phyloP scores from a whole-genome alignment of 1,140 invertebrate genomes.

The Psilanteris sp. region DNA sequence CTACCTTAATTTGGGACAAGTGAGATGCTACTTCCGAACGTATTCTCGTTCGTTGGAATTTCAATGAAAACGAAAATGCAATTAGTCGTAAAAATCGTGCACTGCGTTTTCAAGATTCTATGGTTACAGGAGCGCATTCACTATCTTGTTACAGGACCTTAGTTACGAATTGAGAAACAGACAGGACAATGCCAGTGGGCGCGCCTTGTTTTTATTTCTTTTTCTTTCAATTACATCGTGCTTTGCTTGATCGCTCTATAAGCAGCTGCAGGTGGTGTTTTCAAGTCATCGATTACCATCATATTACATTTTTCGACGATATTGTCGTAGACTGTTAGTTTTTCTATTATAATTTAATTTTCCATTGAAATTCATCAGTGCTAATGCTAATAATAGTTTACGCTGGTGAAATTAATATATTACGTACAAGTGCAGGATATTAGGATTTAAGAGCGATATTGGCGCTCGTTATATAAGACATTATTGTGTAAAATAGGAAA shows the following conservation, averaged over 20 bases:
- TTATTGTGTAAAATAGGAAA: slow-evolving; percentile 59
- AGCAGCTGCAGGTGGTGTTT: slow-evolving; percentile 53
- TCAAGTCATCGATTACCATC: slow-evolving; percentile 40
- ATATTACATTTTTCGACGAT: slow-evolving; percentile 27
- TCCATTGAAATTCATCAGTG: too few species aligned
- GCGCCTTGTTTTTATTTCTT: slow-evolving; percentile 55
- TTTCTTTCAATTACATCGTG: slow-evolving; percentile 36
- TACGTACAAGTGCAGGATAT: slow-evolving; percentile 46
- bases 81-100: slow-evolving; percentile 57
- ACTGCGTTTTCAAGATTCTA: slow-evolving; percentile 49
- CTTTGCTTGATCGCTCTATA: slow-evolving; percentile 30
- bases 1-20: slow-evolving; percentile 6
- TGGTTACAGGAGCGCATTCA: slow-evolving; percentile 21
- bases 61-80: slow-evolving; percentile 54
- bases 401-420: slow-evolving; percentile 45
- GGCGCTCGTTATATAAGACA: slow-evolving; percentile 47
- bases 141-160: slow-evolving; percentile 40
- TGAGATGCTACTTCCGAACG: slow-evolving; percentile 30
- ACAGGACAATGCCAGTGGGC: slow-evolving; percentile 65
- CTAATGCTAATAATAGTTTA: too few species aligned
- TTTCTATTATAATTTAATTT: slow-evolving; percentile 23
- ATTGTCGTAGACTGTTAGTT: slow-evolving; percentile 9
- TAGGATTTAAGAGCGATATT: slow-evolving; percentile 32
- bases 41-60: slow-evolving; percentile 33
- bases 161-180: slow-evolving; percentile 61